Conservation (phyloP, 2,888 invertebrate species). For the Enoplolaimus lenunculus region DNA sequence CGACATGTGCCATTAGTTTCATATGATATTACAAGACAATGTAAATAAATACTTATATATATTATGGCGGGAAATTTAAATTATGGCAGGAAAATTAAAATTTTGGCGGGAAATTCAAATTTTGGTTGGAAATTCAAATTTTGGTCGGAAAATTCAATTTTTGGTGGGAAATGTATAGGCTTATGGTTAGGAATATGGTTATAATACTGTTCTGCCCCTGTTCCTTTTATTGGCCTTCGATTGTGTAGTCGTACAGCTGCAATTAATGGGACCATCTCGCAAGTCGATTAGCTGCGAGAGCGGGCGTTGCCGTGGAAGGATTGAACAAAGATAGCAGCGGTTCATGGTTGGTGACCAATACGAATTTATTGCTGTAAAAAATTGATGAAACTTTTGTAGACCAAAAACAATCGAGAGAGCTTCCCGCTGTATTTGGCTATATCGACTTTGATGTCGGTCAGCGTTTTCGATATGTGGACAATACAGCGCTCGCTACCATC, state of each 20-base stretch:
- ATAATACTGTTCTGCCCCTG: too few species aligned
- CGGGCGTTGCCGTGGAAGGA: conserved; percentile 29
- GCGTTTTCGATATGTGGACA: conserved; percentile 32
- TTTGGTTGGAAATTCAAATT: too few species aligned
- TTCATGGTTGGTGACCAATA: conserved; percentile 41
- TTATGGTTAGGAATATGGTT: too few species aligned
- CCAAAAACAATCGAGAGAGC: conserved; percentile 40
- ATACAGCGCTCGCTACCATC: conserved; percentile 30
- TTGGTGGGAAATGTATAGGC: too few species aligned
- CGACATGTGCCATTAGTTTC: too few species aligned
- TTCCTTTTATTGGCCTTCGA: too few species aligned
- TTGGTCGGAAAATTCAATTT: too few species aligned
- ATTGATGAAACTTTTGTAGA: conserved; percentile 39
- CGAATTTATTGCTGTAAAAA: conserved; percentile 41
- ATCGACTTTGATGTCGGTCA: conserved; percentile 37
- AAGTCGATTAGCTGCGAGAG: conserved; percentile 29
- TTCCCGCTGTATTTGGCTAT: conserved; percentile 32
- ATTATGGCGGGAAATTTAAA: too few species aligned
- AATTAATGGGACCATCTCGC: conserved; percentile 33
- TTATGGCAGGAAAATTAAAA: too few species aligned
- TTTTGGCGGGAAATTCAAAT: too few species aligned
- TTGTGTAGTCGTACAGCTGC: conserved; percentile 33
- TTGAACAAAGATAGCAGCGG: conserved; percentile 35
- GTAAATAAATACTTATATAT: too few species aligned
- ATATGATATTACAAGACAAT: too few species aligned